Evolutionary conservation across 1,140 invertebrate species (phyloP).

Genomic region (Mactra quadrangularis): DNA sequence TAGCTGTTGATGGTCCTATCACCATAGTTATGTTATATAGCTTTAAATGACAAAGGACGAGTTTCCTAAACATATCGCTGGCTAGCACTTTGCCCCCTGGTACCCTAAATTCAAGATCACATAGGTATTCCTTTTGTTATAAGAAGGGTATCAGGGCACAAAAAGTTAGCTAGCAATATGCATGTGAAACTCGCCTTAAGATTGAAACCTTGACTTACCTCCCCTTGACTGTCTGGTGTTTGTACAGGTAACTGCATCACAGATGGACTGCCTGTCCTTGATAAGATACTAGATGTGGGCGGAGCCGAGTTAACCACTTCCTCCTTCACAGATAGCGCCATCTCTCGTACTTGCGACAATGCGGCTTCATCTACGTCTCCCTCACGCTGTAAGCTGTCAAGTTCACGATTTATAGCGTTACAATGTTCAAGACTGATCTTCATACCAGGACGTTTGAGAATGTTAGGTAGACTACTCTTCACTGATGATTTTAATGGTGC

Average conservation of each 20-base stretch:
- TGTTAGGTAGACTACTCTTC: constrained; percentile 29
- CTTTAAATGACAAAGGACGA: too few species aligned
- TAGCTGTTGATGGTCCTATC: too few species aligned
- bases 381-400: constrained; percentile 43
- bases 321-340: constrained; percentile 56
- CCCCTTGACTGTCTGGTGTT: constrained; percentile 1
- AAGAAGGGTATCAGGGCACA: too few species aligned
- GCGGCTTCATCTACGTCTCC: constrained; percentile 59
- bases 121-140: too few species aligned
- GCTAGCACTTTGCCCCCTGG: too few species aligned
- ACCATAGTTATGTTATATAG: too few species aligned
- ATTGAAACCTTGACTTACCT: constrained; percentile 21
- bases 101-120: too few species aligned
- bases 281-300: background rate
- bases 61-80: too few species aligned
- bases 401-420: constrained; percentile 27
- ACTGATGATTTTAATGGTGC: constrained; percentile 24
- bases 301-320: constrained; percentile 56
- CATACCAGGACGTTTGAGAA: constrained; percentile 56
- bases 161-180: too few species aligned
- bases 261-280: background rate
- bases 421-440: constrained; percentile 49
- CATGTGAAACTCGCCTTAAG: too few species aligned
- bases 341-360: constrained; percentile 54
- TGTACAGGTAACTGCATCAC: background rate